A percentile compares a stretch with the other conserved stretches of the same genome.
Evolutionary conservation across 1,140 invertebrate species (phyloP).

Genomic region (Agraylea sexmaculata): DNA sequence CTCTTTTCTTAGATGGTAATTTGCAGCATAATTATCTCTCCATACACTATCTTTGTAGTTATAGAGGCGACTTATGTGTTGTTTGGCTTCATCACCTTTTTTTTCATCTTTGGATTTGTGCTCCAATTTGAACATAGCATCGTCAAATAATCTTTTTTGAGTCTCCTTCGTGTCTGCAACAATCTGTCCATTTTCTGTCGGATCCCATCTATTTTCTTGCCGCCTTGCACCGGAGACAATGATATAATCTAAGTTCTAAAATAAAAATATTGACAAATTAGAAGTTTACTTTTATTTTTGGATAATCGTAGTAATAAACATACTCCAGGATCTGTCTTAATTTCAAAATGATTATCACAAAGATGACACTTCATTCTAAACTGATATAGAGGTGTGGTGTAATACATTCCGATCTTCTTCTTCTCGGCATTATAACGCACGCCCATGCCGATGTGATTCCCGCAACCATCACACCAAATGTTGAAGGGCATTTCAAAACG

Average conservation of each 20-base stretch:
- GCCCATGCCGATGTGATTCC: constrained; percentile 98
- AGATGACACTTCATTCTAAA: constrained; percentile 99
- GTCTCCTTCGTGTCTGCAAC: constrained; percentile 82
- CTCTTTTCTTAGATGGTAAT: constrained; percentile 64
- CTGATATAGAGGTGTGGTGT: constrained; percentile 93
- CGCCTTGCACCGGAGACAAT: constrained; percentile 88
- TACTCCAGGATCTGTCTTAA: constrained; percentile 96
- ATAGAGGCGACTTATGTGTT: constrained; percentile 60
- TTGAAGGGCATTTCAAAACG: constrained; percentile 99
- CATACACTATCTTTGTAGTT: constrained; percentile 65
- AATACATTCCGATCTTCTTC: constrained; percentile 97
- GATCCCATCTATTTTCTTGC: constrained; percentile 98
- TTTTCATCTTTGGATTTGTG: constrained; percentile 75
- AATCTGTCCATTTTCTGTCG: constrained; percentile 89
- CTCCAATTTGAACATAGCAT: constrained; percentile 95
- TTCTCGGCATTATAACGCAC: constrained; percentile 99
- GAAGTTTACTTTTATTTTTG: constrained; percentile 3
- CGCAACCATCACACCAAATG: constrained; percentile 97
- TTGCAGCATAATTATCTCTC: constrained; percentile 86
- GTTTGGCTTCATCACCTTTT: constrained; percentile 56
- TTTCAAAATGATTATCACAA: constrained; percentile 96
- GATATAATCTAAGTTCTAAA: constrained; percentile 93
- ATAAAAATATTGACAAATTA: constrained; percentile 20
- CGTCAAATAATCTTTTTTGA: constrained; percentile 76
- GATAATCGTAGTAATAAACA: constrained; percentile 24